Conservation (phyloP, 2,888 invertebrate species). For the Beris chalybata region DNA sequence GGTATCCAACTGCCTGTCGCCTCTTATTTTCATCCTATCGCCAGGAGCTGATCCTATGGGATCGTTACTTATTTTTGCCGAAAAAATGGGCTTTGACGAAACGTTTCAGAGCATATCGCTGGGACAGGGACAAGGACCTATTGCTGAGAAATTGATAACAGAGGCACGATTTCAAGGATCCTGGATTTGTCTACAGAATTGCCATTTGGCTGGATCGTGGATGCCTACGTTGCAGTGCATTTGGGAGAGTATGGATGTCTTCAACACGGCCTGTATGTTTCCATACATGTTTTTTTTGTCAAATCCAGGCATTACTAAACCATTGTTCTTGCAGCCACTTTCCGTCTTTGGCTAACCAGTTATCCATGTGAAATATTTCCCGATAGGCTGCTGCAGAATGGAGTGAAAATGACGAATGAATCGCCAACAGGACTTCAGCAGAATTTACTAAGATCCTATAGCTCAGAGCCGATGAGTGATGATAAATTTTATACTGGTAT, state of each 20-base stretch:
- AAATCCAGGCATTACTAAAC: constrained; percentile 1
- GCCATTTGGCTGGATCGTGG: constrained; percentile 88
- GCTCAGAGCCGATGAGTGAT: constrained; percentile 84
- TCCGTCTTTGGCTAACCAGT: constrained; percentile 88
- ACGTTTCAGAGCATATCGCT: constrained; percentile 81
- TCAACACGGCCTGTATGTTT: constrained; percentile 56
- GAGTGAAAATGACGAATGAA: constrained; percentile 93
- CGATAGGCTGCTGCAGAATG: constrained; percentile 80
- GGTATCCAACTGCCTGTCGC: constrained; percentile 76
- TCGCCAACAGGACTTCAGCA: constrained; percentile 86
- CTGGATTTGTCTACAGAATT: constrained; percentile 84
- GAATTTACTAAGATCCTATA: constrained; percentile 81
- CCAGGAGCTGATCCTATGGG: constrained; percentile 82
- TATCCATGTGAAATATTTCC: constrained; percentile 87
- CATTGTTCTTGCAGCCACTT: constrained; percentile 58
- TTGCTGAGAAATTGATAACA: constrained; percentile 76
- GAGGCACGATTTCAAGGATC: constrained; percentile 75
- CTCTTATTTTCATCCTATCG: constrained; percentile 85
- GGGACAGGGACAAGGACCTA: constrained; percentile 87
- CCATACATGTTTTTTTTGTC: background rate
- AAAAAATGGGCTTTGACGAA: constrained; percentile 73
- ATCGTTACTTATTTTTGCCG: constrained; percentile 66
- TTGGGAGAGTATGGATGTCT: constrained; percentile 76
- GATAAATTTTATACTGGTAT: constrained; percentile 67
- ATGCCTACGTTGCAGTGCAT: constrained; percentile 80